phyloP scores from a whole-genome alignment of 2,113 vertebrate species.

The Talpa occidentalis region DNA sequence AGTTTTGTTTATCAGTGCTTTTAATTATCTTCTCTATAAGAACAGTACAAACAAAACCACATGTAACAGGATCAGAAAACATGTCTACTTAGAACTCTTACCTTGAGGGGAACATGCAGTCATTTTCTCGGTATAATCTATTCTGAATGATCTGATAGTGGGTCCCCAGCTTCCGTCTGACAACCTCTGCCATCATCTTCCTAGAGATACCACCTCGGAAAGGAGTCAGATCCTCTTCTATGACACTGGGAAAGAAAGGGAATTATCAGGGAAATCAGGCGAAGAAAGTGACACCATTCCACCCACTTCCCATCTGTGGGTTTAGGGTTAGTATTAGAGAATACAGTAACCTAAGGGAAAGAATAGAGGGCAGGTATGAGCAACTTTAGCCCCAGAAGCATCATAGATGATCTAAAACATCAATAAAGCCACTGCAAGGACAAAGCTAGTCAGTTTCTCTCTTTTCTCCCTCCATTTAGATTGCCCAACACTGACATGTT shows the following conservation, averaged over 20 bases:
- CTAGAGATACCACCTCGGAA: conserved; percentile 92
- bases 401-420: neutral
- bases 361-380: neutral
- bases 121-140: conserved; percentile 93
- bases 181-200: conserved; percentile 87
- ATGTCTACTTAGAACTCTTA: conserved; percentile 77
- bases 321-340: conserved; percentile 21
- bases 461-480: neutral
- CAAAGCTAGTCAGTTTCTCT: neutral
- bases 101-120: conserved; percentile 98
- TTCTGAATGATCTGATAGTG: conserved; percentile 96
- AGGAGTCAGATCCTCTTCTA: conserved; percentile 90
- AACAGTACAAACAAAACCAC: neutral
- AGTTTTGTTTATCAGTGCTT: neutral
- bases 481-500: neutral
- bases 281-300: neutral
- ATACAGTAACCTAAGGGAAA: neutral
- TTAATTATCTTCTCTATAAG: neutral
- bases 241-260: conserved; percentile 87
- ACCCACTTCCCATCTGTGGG: neutral
- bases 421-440: neutral
- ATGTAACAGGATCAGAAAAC: neutral
- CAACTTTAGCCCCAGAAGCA: neutral
- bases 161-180: conserved; percentile 92
- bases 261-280: neutral